A percentile compares a stretch with the other conserved stretches of the same genome.
Evolutionary conservation across 2,888 invertebrate genomes (phyloP).

Genomic region (Scaptomyza flava): DNA sequence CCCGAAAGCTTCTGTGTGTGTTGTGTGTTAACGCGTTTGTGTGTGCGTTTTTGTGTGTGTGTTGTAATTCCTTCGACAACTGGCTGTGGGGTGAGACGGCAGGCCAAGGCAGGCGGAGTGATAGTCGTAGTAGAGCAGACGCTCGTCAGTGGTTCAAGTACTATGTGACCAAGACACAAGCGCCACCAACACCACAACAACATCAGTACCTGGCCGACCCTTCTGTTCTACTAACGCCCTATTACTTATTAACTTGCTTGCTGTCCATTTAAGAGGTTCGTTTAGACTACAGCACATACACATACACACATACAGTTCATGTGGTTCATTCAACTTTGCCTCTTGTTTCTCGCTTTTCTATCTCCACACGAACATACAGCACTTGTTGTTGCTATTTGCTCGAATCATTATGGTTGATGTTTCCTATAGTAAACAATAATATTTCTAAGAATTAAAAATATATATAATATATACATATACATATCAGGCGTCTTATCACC

Average conservation of each 20-base stretch:
- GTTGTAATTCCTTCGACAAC: slow-evolving; percentile 31
- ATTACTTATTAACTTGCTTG: slow-evolving; percentile 14
- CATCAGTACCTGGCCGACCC: slow-evolving; percentile 14
- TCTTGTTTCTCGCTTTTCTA: slow-evolving; percentile 53
- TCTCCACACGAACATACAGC: slow-evolving; percentile 24
- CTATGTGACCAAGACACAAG: slow-evolving; percentile 11
- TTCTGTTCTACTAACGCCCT: slow-evolving; percentile 19
- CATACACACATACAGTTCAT: slow-evolving; percentile 18
- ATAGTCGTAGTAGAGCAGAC: slow-evolving; percentile 9
- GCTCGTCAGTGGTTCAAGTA: slow-evolving; percentile 27
- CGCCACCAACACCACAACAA: background rate
- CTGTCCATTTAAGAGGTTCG: slow-evolving; percentile 27
- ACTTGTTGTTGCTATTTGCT: slow-evolving; percentile 31
- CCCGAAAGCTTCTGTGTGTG: slow-evolving; percentile 20
- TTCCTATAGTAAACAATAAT: background rate
- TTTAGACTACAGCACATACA: slow-evolving; percentile 10
- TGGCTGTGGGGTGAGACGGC: slow-evolving; percentile 25
- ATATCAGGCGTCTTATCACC: background rate
- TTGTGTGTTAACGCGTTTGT: slow-evolving; percentile 4
- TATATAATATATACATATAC: background rate
- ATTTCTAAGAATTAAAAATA: background rate
- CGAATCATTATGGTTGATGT: slow-evolving; percentile 13
- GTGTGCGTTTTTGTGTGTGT: slow-evolving; percentile 16
- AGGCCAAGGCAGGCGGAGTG: slow-evolving; percentile 27
- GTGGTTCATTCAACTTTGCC: slow-evolving; percentile 67